phyloP scores from a whole-genome alignment of 1,140 invertebrate genomes.

The Vanessa atalanta region DNA sequence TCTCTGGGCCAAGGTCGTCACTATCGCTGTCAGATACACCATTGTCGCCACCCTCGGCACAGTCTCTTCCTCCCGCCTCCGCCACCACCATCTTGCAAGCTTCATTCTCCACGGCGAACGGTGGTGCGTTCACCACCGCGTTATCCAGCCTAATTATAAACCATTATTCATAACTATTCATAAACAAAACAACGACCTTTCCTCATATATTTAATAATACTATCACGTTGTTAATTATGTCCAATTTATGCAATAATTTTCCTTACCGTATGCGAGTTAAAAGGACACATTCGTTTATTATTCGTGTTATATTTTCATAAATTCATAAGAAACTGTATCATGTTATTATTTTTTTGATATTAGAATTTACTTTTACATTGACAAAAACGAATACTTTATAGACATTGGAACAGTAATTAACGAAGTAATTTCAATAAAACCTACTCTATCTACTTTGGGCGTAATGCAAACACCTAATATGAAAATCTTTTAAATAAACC shows the following conservation, averaged over 20 bases:
- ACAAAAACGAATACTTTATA: no score
- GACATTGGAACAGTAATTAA: no score
- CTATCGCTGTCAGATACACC: conserved; percentile 64
- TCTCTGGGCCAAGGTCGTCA: conserved; percentile 77
- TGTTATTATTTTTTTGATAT: no score
- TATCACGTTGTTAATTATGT: neutral
- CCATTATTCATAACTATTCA: neutral
- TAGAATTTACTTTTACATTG: no score
- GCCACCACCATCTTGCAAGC: conserved; percentile 58
- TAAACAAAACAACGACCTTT: conserved; percentile 3
- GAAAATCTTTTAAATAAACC: no score
- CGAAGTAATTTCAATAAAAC: no score
- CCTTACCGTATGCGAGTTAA: neutral
- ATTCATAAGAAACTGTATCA: no score
- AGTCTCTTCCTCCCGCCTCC: conserved; percentile 42
- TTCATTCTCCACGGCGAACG: conserved; percentile 71
- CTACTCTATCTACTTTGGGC: no score
- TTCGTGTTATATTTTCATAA: neutral
- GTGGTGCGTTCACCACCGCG: conserved; percentile 73
- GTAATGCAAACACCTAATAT: no score
- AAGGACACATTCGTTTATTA: conserved; percentile 5
- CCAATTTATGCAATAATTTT: neutral
- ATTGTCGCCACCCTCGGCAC: conserved; percentile 47
- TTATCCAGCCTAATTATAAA: conserved; percentile 67
- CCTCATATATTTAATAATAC: neutral